Evolutionary conservation across 37 sponge, comb jelly and placozoan genomes (phyloP).

Genomic region (Agelas oroides): DNA sequence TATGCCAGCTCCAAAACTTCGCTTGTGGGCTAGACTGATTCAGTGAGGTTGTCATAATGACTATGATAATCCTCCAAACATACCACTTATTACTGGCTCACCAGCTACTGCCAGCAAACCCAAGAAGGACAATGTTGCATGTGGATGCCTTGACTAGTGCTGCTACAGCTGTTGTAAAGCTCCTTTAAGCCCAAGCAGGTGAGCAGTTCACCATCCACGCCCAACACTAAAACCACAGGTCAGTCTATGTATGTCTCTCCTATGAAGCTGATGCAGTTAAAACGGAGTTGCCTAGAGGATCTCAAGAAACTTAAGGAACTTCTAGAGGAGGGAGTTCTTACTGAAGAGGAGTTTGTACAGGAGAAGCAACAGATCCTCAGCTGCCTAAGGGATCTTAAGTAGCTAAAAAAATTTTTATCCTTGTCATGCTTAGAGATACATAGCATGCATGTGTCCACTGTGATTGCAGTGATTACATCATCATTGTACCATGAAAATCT

Average conservation of each 20-base stretch:
- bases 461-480: not conserved
- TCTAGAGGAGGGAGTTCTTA: slow-evolving; percentile 22
- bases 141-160: slow-evolving; percentile 10
- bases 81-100: slow-evolving; percentile 18
- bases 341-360: slow-evolving; percentile 24
- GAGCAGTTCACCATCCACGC: not conserved
- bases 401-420: too few relatives aligned
- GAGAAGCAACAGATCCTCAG: slow-evolving; percentile 11
- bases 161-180: slow-evolving; percentile 16
- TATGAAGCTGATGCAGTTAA: slow-evolving; percentile 12
- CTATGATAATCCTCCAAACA: slow-evolving; percentile 38
- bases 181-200: not conserved
- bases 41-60: slow-evolving; percentile 32
- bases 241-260: not conserved
- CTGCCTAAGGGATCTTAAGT: not conserved
- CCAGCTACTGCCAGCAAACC: not conserved
- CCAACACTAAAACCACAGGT: too few relatives aligned
- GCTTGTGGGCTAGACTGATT: slow-evolving; percentile 27
- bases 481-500: too few relatives aligned
- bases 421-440: too few relatives aligned
- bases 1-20: slow-evolving; percentile 27
- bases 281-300: slow-evolving; percentile 38
- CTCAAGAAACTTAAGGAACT: slow-evolving; percentile 16
- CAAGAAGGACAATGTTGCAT: slow-evolving; percentile 12
- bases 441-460: not conserved